Conservation (phyloP, 2,113 vertebrate genomes). For the Emydura subglobosa region DNA sequence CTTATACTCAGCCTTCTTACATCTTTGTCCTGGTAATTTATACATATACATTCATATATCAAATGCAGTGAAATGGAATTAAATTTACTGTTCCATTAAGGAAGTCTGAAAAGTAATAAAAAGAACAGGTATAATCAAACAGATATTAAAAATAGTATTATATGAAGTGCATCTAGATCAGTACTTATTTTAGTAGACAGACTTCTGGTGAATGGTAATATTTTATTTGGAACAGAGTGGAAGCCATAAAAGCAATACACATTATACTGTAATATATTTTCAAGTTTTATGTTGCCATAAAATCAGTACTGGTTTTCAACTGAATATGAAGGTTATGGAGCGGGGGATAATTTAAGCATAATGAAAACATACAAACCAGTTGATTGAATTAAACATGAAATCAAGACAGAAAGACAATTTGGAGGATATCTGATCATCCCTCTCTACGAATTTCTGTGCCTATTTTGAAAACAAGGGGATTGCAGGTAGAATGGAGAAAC, state of each 20-base stretch:
- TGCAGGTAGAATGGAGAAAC: slow-evolving; percentile 82
- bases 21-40: neutral
- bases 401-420: neutral
- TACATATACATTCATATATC: neutral
- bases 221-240: neutral
- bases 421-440: neutral
- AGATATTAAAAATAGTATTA: neutral
- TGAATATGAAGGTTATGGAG: neutral
- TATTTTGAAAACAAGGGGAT: neutral
- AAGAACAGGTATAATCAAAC: neutral
- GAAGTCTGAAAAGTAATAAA: neutral
- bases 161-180: neutral
- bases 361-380: slow-evolving; percentile 37
- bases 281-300: neutral
- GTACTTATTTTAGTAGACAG: neutral
- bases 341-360: neutral
- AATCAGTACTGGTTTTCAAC: slow-evolving; percentile 27
- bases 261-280: fast-evolving
- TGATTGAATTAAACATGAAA: slow-evolving; percentile 28
- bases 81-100: neutral
- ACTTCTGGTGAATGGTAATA: neutral
- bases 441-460: neutral
- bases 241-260: neutral
- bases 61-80: neutral
- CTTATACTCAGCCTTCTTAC: neutral